Base-by-base conservation (phyloP, 2,888 invertebrate genomes). In the Tenodera sinensis region DNA sequence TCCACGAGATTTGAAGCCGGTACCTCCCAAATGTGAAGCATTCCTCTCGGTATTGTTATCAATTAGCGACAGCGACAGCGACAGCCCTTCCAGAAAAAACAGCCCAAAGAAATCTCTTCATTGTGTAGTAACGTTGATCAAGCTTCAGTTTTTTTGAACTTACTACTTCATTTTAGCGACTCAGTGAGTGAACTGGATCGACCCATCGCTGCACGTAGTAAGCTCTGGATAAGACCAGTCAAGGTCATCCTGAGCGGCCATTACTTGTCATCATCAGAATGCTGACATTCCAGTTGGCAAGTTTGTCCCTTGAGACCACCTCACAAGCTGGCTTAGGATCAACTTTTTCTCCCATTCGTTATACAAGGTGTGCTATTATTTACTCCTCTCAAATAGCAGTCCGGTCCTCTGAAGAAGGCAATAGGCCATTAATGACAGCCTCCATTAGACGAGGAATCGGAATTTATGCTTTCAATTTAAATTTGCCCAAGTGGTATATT, bases 381-480 rank as follows among this genome's bases (percentile, higher is more conserved):
- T 86, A 71, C 71, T 81, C 28, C 85, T 28, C 47, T 85, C 85
- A 85, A 85, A 85, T 71, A 71, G 28, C 85, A 54, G 85, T 85
- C 81, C 6, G 54, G n/a, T 86, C 86, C 27, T 71, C 28, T 86
- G 28, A 86, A 86, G 81, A 86, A 86, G 81, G 81, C 28, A 86
- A 86, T 28, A 86, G 20, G 71, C 28, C 86, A 86, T 86, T 86
- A 86, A 81, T 86, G 86, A 86, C 86, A 86, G 28, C 28, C 28
- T 86, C 86, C 86, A 86, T 86, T 86, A 86, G 86, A 30, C 28
- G 28, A 27, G 86, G 54, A 86, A 71, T 86, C 81, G 54, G 30
- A 86, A 86, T 86, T 86, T 86, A 86, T 86, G 86, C 20, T 71
- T 86, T 86, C 86, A 86, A 86, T 86, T 86, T 86, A 86, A 86